Percentiles rank a stretch among this genome's conserved stretches.
These are phyloP conservation scores for Drosophila neonasuta DNA, from an alignment of 2,888 invertebrate genomes.

Conservation along the genomic window DNA sequence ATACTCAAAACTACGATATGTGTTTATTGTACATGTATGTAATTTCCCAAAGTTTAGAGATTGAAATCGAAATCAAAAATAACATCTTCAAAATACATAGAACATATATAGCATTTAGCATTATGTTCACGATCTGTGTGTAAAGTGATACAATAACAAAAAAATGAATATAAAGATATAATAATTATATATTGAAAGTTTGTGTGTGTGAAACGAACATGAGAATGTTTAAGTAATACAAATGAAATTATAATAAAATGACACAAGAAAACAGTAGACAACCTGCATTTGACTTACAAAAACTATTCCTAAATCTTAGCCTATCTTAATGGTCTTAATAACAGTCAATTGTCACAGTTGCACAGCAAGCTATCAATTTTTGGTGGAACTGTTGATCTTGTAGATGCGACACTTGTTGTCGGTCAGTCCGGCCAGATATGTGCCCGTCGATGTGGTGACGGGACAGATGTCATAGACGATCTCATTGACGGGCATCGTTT, in stretches of 20 bases:
- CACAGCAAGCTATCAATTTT: constrained; percentile 24
- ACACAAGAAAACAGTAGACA: constrained; percentile 31
- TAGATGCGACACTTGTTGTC: constrained; percentile 87
- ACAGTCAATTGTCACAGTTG: constrained; percentile 29
- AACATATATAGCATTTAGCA: constrained; percentile 40
- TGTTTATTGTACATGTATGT: constrained; percentile 26
- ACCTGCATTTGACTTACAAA: not conserved
- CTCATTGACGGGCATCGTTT: constrained; percentile 85
- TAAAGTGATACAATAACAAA: constrained; percentile 48
- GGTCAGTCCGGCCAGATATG: constrained; percentile 86
- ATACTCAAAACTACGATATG: constrained; percentile 33
- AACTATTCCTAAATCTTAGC: not conserved
- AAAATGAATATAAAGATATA: constrained; percentile 14
- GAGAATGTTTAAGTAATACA: constrained; percentile 48
- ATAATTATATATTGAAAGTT: constrained; percentile 22
- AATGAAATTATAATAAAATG: constrained; percentile 36
- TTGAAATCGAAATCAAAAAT: constrained; percentile 37
- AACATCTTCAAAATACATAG: constrained; percentile 20
- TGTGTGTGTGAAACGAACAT: constrained; percentile 41
- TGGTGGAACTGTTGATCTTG: constrained; percentile 81
- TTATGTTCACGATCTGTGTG: constrained; percentile 52
- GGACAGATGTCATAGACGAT: constrained; percentile 87
- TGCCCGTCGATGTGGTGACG: constrained; percentile 83
- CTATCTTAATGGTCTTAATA: not conserved
- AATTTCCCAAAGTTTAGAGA: constrained; percentile 25